Evolutionary conservation across 2,797 vertebrate genomes (phyloP).

Genomic region (Vultur gryphus): DNA sequence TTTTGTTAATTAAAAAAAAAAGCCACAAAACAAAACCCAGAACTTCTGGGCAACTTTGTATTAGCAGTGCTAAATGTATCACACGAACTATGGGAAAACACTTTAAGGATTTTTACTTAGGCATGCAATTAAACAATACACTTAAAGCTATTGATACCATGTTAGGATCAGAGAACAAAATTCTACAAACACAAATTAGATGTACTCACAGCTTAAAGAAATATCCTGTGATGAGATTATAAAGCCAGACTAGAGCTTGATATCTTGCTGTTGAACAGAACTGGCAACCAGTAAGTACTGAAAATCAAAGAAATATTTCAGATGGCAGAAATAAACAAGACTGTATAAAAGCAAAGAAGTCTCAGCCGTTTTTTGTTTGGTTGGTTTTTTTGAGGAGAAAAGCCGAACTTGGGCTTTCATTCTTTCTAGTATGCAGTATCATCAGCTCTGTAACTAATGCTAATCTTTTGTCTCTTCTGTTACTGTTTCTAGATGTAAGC

Average conservation of each 20-base stretch:
- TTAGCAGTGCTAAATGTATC: neutral
- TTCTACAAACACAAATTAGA: neutral
- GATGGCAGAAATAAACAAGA: neutral
- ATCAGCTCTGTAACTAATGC: neutral
- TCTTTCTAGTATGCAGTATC: neutral
- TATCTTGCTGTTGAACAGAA: neutral
- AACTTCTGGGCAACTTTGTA: neutral
- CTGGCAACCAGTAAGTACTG: neutral
- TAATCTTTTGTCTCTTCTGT: neutral
- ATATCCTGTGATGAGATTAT: neutral
- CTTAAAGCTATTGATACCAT: neutral
- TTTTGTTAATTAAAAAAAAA: neutral
- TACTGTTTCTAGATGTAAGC: neutral
- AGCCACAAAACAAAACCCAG: neutral
- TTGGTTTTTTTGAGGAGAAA: neutral
- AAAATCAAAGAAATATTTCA: neutral
- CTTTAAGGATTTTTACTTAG: neutral
- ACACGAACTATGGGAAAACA: neutral
- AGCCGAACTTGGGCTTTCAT: neutral
- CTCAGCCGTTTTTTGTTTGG: neutral
- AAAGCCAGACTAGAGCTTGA: neutral
- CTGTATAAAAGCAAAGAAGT: neutral
- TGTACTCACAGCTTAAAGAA: neutral
- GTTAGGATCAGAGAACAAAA: neutral
- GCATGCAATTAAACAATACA: neutral